phyloP scores from a whole-genome alignment of 2,888 invertebrate genomes.

The Calameuta pallipes region DNA sequence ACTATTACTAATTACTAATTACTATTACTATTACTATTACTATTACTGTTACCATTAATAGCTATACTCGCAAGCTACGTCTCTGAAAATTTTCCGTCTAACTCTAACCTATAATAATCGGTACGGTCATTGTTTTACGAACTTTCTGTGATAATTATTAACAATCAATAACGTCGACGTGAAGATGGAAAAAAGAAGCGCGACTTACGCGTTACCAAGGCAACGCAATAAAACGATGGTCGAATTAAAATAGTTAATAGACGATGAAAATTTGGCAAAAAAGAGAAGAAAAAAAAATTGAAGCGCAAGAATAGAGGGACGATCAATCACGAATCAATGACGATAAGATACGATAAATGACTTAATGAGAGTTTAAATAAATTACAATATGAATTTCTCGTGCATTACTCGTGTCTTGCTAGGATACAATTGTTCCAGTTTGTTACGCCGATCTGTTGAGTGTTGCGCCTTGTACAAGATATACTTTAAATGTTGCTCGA shows the following conservation, averaged over 20 bases:
- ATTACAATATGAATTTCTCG: slow-evolving; percentile 18
- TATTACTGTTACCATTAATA: slow-evolving; percentile 20
- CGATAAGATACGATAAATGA: slow-evolving; percentile 9
- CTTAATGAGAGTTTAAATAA: slow-evolving; percentile 24
- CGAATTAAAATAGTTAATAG: background rate
- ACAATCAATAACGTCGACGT: slow-evolving; percentile 61
- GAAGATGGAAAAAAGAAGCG: slow-evolving; percentile 20
- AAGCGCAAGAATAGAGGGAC: slow-evolving; percentile 8
- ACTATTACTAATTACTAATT: slow-evolving; percentile 21
- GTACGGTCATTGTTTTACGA: slow-evolving; percentile 63
- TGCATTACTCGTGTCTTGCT: slow-evolving; percentile 45
- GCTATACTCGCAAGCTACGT: slow-evolving; percentile 25
- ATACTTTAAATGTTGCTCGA: slow-evolving; percentile 54
- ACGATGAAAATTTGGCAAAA: background rate
- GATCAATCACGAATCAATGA: background rate
- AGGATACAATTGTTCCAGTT: slow-evolving; percentile 53
- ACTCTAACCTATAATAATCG: slow-evolving; percentile 36
- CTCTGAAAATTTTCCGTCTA: slow-evolving; percentile 36
- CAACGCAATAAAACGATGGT: background rate
- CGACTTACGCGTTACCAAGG: background rate
- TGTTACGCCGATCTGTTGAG: slow-evolving; percentile 50
- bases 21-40: slow-evolving; percentile 20
- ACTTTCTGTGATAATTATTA: slow-evolving; percentile 67
- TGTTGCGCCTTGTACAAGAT: slow-evolving; percentile 41
- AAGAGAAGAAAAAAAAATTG: background rate